These are phyloP conservation scores for Crocallis elinguaria DNA, from an alignment of 2,888 invertebrate genomes.

Conservation along the genomic window DNA sequence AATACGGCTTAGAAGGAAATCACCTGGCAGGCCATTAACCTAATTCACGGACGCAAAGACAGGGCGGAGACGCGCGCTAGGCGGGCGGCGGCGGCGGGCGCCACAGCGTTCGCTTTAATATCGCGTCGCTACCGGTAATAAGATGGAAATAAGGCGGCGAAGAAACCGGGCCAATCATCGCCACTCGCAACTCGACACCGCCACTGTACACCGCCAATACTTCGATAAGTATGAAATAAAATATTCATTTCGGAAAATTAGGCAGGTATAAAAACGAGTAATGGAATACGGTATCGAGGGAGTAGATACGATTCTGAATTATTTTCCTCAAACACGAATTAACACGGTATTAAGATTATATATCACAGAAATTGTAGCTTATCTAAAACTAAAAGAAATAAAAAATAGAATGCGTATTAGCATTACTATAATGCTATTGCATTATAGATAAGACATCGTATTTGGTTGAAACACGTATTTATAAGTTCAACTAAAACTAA, in stretches of 20 bases:
- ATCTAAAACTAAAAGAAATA: no score
- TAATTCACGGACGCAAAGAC: slow-evolving; percentile 84
- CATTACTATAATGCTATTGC: no score
- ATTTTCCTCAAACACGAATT: not conserved
- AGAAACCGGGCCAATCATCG: slow-evolving; percentile 80
- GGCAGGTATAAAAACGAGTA: slow-evolving; percentile 33
- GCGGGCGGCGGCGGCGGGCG: slow-evolving; percentile 45
- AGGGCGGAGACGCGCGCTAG: slow-evolving; percentile 77
- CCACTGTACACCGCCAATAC: slow-evolving; percentile 46
- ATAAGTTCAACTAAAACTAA: no score
- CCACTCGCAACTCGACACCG: slow-evolving; percentile 72
- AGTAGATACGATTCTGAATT: slow-evolving; percentile 19
- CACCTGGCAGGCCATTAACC: slow-evolving; percentile 85
- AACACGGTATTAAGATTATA: not conserved
- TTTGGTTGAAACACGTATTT: no score
- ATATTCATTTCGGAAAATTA: slow-evolving; percentile 39
- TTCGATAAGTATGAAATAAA: slow-evolving; percentile 45
- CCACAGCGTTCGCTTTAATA: slow-evolving; percentile 78
- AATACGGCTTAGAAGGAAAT: slow-evolving; percentile 81
- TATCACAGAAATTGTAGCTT: no score
- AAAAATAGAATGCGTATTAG: no score
- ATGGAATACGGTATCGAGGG: slow-evolving; percentile 17
- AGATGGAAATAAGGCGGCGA: slow-evolving; percentile 82
- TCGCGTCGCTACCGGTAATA: slow-evolving; percentile 80
- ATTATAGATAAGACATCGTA: no score